Evolutionary conservation across 2,888 invertebrate genomes (phyloP), one percentile per base, ranked within the genome.

Genomic region (Cataglyphis rosenhaueri): DNA sequence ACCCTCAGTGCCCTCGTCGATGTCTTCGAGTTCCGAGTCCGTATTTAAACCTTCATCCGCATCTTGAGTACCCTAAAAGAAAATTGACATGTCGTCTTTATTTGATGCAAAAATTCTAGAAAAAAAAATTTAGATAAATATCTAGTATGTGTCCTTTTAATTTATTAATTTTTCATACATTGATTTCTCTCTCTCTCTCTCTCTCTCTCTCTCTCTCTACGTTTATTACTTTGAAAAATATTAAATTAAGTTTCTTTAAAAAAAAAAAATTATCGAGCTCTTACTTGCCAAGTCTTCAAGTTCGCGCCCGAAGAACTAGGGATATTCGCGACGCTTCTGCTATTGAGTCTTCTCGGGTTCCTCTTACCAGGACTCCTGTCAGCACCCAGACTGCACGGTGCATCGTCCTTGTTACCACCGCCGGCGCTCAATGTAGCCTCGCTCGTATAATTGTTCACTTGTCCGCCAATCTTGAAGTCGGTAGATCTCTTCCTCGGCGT

Each of bases 1-100:
- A 81, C 95, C 95, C 85, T 95, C 95, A 81, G 94, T 95, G 65
- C 94, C 95, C 79, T 95, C 95, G 85, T 95, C 95, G 79, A 95
- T 95, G 83, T 95, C 95, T 75, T 93, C 92, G 44, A 93, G 89
- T 38, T 94, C 93, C n/a, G 93, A 93, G 82, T 94, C 94, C 15
- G 92, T 91, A 66, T 94, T 94, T 32, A 94, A 87, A 10, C 93
- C 94, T 84, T 94, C 94, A 79, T 94, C 94, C 6, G 93, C 89
- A 32, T 94, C 94, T 75, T 92, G 94, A 9, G 88, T 68, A 25
- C 89, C 89, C 95, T 96, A 94, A 9, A 55, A 59, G 6, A 21
- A 74, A 68, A 65, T 38, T 73, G 4, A 0, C 5, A 44, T 0
- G 52, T 52, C 8, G 8, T 52, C 1, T 29, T 29, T 62, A 18